Evolutionary conservation across 2,113 vertebrate genomes (phyloP), one percentile per base, ranked within the genome.

Genomic region (Pycnonotus jocosus): DNA sequence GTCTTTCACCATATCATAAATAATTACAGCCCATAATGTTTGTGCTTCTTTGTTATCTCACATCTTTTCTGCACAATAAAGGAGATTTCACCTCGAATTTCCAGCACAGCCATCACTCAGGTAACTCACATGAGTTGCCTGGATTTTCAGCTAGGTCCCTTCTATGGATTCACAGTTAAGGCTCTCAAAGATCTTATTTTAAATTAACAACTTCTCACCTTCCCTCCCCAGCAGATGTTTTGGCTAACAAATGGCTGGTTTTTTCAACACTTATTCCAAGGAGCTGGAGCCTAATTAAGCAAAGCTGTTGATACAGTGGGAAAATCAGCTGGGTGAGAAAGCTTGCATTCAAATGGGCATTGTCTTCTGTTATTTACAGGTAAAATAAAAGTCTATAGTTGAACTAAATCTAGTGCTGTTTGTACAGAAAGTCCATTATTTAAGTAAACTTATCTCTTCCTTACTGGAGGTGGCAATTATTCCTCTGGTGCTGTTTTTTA

Each of bases 191-290:
- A 80, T 37, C 60, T 70, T n/a, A 50, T 69, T 92, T 85, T 82
- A 95, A 96, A 90, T 92, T 90, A 95, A 73, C 74, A 87, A 48
- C 88, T 86, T 94, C 88, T 90, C 82, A 82, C 92, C 79, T 96
- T 80, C 81, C 69, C 90, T 81, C 56, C 53, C 82, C 56, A 81
- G 65, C 81, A 95, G 91, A 93, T 61, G 4, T 68, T 88, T 76
- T 45, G 86, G 76, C 79, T 92, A 94, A 88, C 23, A 11, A 96
- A 95, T 33, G 68, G 44, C 68, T 81, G 57, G 57, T 42, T 81
- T 93, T 11, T 21, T 91, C 88, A 96, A 80, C 28, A 30, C 20
- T 61, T 33, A n/a, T 38, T 79, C 81, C 76, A 73, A 94, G 66
- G 50, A 90, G 79, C 58, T 38, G 56, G 27, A 76, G 71, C 38